Percentiles rank a stretch among this genome's conserved stretches.
phyloP scores from a whole-genome alignment of 2,797 vertebrate genomes.

The Mycteria americana region DNA sequence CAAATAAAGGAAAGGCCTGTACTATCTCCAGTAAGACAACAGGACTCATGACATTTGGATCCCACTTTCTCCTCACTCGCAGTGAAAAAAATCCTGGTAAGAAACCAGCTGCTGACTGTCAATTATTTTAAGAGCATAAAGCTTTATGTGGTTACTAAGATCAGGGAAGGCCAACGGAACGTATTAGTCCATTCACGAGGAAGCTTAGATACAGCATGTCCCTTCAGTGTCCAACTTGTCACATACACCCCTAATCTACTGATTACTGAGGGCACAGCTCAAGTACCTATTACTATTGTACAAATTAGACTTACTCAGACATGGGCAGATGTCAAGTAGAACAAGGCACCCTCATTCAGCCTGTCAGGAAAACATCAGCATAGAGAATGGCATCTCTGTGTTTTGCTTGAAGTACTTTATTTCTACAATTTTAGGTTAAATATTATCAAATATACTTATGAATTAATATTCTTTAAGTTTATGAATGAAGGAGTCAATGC shows the following conservation, averaged over 20 bases:
- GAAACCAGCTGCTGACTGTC: background rate
- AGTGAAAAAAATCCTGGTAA: background rate
- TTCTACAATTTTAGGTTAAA: background rate
- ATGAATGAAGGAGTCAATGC: background rate
- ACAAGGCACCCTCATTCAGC: background rate
- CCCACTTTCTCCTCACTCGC: background rate
- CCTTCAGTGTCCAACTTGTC: background rate
- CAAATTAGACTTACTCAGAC: background rate
- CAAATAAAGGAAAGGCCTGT: background rate
- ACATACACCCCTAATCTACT: background rate
- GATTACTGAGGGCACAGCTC: background rate
- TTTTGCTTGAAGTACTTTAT: background rate
- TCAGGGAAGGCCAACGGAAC: background rate
- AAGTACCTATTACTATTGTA: background rate
- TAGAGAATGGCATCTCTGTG: background rate
- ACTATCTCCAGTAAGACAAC: background rate
- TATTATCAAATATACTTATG: background rate
- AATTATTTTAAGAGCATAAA: conserved; percentile 8
- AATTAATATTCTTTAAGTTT: background rate
- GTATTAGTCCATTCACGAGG: background rate
- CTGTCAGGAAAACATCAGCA: background rate
- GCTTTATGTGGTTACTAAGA: background rate
- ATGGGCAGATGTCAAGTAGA: background rate
- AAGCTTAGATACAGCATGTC: background rate
- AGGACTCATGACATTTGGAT: background rate